Evolutionary conservation across 2,113 vertebrate genomes (phyloP).

Genomic region (Romanogobio albipinnatus): DNA sequence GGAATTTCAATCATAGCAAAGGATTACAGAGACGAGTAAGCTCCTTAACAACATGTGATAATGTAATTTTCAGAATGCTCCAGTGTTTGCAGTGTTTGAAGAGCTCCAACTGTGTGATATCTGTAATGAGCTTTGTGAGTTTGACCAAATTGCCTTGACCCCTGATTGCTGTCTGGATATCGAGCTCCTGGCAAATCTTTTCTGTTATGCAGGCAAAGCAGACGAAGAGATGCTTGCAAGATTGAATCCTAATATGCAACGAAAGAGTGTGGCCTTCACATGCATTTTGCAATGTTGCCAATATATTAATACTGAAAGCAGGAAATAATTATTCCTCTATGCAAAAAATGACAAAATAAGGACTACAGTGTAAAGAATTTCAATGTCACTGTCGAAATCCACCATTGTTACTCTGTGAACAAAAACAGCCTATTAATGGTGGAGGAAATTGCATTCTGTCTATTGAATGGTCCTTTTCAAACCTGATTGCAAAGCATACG

Average conservation of each 20-base stretch:
- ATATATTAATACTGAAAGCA: conserved; percentile 11
- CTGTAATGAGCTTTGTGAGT: conserved; percentile 29
- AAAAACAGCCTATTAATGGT: conserved; percentile 34
- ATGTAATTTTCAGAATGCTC: not conserved
- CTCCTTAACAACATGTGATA: conserved; percentile 30
- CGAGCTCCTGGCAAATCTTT: conserved; percentile 36
- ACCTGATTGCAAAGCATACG: conserved; percentile 22
- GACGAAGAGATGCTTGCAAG: conserved; percentile 23
- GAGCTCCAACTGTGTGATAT: conserved; percentile 21
- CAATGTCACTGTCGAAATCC: not conserved
- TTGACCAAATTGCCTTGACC: conserved; percentile 26
- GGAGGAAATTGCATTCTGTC: conserved; percentile 43
- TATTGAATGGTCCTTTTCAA: conserved; percentile 17
- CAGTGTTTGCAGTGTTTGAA: not conserved
- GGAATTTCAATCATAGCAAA: conserved; percentile 56
- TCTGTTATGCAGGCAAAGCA: conserved; percentile 36
- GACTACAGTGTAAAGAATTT: not conserved
- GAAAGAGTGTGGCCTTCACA: conserved; percentile 40
- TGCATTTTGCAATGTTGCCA: not conserved
- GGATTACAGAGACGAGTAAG: conserved; percentile 5
- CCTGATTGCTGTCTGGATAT: conserved; percentile 12
- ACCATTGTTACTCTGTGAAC: conserved; percentile 8
- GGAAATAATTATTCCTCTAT: not conserved
- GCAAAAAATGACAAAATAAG: conserved; percentile 10
- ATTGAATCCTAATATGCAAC: conserved; percentile 40